Evolutionary conservation across 2,888 invertebrate genomes (phyloP).

Genomic region (Hesperia comma): DNA sequence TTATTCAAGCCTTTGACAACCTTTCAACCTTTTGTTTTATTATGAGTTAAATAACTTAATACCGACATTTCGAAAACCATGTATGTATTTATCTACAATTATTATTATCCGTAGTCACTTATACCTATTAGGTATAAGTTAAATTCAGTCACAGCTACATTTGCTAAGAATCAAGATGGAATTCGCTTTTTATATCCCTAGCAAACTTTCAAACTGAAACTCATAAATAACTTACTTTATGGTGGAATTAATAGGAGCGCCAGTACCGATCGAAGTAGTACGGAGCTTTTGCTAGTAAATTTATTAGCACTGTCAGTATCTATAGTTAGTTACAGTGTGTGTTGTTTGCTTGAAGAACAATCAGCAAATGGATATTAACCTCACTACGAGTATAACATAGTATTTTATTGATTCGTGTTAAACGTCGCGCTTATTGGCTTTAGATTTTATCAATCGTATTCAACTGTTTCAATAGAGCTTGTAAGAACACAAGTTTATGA

Average conservation of each 20-base stretch:
- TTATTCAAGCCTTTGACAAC: no score
- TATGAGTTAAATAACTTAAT: no score
- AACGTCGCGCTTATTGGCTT: not conserved
- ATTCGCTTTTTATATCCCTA: no score
- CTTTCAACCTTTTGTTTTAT: no score
- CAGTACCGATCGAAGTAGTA: not conserved
- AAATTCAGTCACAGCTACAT: no score
- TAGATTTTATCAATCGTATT: not conserved
- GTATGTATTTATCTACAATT: no score
- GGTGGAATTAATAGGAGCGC: not conserved
- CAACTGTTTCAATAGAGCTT: not conserved
- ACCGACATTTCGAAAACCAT: no score
- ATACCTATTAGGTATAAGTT: no score
- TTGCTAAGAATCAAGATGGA: no score
- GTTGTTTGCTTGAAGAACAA: not conserved
- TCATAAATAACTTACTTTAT: not conserved
- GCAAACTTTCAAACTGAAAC: not conserved
- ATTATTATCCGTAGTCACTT: no score
- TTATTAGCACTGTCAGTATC: not conserved
- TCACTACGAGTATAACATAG: not conserved
- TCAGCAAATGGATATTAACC: slow-evolving; percentile 11
- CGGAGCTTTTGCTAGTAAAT: not conserved
- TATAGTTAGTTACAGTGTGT: not conserved
- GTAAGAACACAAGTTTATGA: not conserved
- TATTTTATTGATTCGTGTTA: not conserved